Base-by-base conservation (phyloP, 2,888 invertebrate species). In the Drosophila planitibia region DNA sequence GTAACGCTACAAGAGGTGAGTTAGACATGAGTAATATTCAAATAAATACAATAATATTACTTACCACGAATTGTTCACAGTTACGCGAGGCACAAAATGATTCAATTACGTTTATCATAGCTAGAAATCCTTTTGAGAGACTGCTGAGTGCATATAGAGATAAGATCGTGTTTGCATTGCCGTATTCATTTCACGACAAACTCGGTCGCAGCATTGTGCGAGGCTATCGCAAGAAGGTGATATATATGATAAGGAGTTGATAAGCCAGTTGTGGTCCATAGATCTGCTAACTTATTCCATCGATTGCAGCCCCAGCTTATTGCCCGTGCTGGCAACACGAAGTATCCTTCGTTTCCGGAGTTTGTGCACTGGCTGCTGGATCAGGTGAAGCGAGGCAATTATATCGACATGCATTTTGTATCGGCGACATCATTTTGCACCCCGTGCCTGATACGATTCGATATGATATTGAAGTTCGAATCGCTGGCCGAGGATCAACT, bases 341-440 rank as follows among this genome's bases (percentile, higher is more conserved):
- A 95, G 85, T 96, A 96, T 93, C 97, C 97, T 3, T 95, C 96
- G 37, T 97, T 97, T 91, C 95, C 96, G 52, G 97, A 97, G 93
- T 97, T 97, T 82, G 96, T 97, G 1, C 94, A 95, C 61, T 97
- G 97, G 94, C 94, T 97, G 25, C 92, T 97, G 75, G 96, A 97
- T 89, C 96, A 96, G 76, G 95, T 95, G 71, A 94, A 94, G 82
- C 89, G 89, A 32, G 92, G 92, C 81, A 94, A 94, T 70, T 94
- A 94, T 9, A 94, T 97, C 79, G 97, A 97, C 92, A 97, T 97
- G 97, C 97, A 97, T 92, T 97, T 97, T 96, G 96, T 97, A n/a
- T 97, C 97, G 0, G 96, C 97, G 82, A 96, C 96, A 0, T 95
- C 95, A 89, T 97, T 97, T 92, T 97, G 97, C 92, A 97, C 97